Percentiles rank a stretch among this genome's conserved stretches.
Evolutionary conservation across 2,888 invertebrate genomes (phyloP).

Genomic region (Chesias legatella): DNA sequence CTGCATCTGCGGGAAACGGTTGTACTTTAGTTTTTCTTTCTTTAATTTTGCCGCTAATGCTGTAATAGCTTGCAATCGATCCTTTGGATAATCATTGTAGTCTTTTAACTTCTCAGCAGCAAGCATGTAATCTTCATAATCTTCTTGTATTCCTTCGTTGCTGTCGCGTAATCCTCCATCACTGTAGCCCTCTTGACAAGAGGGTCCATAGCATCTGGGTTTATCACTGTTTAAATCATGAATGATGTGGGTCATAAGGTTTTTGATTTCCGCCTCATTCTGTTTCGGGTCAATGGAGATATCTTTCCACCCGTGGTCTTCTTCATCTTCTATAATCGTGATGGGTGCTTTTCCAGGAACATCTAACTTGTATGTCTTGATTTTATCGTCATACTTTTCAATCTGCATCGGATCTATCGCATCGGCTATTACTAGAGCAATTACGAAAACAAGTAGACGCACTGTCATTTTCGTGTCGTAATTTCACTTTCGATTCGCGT

Average conservation of each 20-base stretch:
- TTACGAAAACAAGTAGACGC: conserved; percentile 51
- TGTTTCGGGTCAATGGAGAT: conserved; percentile 35
- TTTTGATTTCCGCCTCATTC: conserved; percentile 58
- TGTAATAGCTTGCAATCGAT: conserved; percentile 66
- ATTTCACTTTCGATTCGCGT: conserved; percentile 73
- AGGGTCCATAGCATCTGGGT: conserved; percentile 71
- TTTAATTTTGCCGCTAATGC: conserved; percentile 71
- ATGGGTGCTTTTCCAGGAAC: conserved; percentile 80
- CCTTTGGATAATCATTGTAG: conserved; percentile 56
- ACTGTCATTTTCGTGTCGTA: conserved; percentile 67
- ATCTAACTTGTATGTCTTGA: conserved; percentile 76
- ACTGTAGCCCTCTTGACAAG: conserved; percentile 61
- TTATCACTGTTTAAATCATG: conserved; percentile 56
- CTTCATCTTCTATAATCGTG: conserved; percentile 77
- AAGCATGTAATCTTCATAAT: conserved; percentile 81
- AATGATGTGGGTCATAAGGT: conserved; percentile 66
- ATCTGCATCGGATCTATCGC: conserved; percentile 54
- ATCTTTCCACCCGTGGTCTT: conserved; percentile 44
- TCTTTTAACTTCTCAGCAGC: conserved; percentile 81
- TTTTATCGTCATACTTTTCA: conserved; percentile 58
- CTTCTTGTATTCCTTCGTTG: conserved; percentile 70
- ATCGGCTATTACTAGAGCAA: conserved; percentile 48
- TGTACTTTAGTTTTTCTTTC: conserved; percentile 61
- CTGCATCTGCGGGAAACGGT: conserved; percentile 33
- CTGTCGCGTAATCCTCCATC: conserved; percentile 48